Percentiles rank a stretch among this genome's conserved stretches.
phyloP scores from a whole-genome alignment of 35 echinoderm and acorn worm species.

The Heliocidaris erythrogramma region DNA sequence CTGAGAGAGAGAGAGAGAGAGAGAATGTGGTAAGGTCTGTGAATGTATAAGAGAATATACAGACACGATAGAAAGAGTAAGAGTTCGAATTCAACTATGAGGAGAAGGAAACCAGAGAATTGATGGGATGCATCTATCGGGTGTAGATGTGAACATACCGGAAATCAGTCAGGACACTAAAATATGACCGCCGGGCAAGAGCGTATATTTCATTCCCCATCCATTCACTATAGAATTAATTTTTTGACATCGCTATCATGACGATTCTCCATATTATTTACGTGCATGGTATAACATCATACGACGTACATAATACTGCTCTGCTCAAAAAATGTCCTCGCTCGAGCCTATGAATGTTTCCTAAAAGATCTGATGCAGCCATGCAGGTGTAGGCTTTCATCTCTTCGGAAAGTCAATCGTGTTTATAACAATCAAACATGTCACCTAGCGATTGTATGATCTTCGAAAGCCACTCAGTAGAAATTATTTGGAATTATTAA shows the following conservation, averaged over 20 bases:
- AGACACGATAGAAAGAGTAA: no score
- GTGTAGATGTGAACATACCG: not conserved
- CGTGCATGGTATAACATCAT: not conserved
- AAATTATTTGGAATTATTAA: no score
- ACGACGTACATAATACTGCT: not conserved
- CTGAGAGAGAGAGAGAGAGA: not conserved
- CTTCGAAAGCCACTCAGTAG: no score
- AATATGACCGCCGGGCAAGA: not conserved
- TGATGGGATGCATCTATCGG: not conserved
- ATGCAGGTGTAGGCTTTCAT: no score
- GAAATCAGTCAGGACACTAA: not conserved
- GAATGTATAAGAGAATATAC: no score
- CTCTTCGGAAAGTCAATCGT: no score
- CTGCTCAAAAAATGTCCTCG: not conserved
- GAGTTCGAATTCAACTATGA: not conserved
- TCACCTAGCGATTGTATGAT: no score
- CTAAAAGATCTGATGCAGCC: no score
- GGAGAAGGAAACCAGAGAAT: not conserved
- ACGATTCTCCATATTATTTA: not conserved
- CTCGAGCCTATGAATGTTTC: no score
- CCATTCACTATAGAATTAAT: not conserved
- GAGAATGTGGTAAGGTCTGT: no score
- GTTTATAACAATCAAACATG: no score
- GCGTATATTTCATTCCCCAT: not conserved
- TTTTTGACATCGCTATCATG: not conserved